phyloP scores from a whole-genome alignment of 64 coral and sea anemone species.

The Montipora efflorescens region DNA sequence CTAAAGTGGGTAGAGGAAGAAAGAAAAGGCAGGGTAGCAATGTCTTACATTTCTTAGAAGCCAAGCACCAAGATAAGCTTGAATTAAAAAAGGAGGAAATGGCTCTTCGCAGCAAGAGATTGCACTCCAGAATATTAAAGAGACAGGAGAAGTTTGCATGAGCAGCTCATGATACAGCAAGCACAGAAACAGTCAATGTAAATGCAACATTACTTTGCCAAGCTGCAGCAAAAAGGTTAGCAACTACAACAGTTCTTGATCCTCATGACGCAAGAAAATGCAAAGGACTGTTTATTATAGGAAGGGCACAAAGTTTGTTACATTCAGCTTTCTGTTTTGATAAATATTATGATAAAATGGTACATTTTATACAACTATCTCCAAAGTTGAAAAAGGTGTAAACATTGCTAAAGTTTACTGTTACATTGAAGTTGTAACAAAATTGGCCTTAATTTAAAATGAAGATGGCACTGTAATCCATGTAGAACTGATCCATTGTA shows the following conservation, averaged over 20 bases:
- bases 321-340: not conserved
- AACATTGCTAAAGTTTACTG: too few relatives aligned
- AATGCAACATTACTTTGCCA: not conserved
- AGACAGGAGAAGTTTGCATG: not conserved
- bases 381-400: too few relatives aligned
- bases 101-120: not conserved
- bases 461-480: too few relatives aligned
- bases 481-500: too few relatives aligned
- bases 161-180: not conserved
- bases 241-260: not conserved
- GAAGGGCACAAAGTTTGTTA: not conserved
- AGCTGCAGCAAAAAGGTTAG: not conserved
- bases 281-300: not conserved
- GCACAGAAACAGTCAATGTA: not conserved
- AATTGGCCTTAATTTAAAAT: too few relatives aligned
- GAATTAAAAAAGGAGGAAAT: constrained; percentile 34
- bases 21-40: constrained; percentile 44
- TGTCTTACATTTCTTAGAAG: constrained; percentile 29
- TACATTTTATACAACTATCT: too few relatives aligned
- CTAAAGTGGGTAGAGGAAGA: constrained; percentile 23
- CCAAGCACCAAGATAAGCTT: not conserved
- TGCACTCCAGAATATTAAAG: not conserved
- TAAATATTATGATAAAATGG: too few relatives aligned
- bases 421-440: too few relatives aligned
- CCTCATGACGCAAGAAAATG: not conserved